A percentile compares a stretch with the other conserved stretches of the same genome.
These are phyloP conservation scores for Chaetogeoica ovagalla DNA, from an alignment of 2,888 invertebrate species.

Conservation along the genomic window DNA sequence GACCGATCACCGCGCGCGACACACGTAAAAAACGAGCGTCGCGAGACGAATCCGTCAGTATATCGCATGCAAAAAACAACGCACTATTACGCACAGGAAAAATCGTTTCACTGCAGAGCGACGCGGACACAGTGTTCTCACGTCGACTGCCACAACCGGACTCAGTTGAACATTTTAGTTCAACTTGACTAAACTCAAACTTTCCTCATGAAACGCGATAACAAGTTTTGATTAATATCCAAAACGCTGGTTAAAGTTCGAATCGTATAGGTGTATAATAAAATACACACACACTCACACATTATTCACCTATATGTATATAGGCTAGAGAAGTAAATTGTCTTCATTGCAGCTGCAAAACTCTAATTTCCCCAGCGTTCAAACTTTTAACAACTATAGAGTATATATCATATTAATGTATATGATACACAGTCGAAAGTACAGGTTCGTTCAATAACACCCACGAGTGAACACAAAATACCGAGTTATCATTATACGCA, in stretches of 20 bases:
- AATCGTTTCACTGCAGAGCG: no score
- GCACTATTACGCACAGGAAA: no score
- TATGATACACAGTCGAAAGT: no score
- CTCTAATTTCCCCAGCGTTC: conserved; percentile 18
- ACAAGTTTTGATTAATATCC: conserved; percentile 29
- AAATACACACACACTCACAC: neutral
- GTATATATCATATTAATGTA: neutral
- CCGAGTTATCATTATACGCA: no score
- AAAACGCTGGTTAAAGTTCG: conserved; percentile 10
- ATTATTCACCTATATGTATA: neutral
- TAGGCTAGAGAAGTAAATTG: conserved; percentile 1
- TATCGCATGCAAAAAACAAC: no score
- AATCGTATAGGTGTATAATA: neutral
- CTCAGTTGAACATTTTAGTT: conserved; percentile 10
- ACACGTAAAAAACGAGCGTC: no score
- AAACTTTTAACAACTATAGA: conserved; percentile 14
- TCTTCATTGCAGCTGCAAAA: neutral
- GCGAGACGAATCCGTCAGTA: no score
- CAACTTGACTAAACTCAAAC: neutral
- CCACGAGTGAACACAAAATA: no score
- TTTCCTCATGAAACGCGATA: conserved; percentile 19
- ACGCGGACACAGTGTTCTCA: no score
- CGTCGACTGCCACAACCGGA: no score
- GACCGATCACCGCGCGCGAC: no score
- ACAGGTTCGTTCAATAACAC: no score